Conservation (phyloP, 2,888 invertebrate species). For the Tryphoninae sp. region DNA sequence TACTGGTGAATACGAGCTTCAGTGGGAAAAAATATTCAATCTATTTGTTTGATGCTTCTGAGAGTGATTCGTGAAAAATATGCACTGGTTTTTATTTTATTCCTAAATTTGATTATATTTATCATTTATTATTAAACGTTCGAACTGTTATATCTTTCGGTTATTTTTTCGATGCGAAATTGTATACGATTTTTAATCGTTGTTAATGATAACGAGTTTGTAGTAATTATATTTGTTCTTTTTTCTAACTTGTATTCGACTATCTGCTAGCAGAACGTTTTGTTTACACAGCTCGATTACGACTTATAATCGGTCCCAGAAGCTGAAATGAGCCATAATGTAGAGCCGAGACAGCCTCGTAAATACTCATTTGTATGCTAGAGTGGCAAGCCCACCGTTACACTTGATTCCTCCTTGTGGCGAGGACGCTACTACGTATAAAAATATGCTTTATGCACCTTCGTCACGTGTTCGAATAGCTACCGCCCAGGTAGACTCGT, state of each 20-base stretch:
- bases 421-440: conserved; percentile 37
- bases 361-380: conserved; percentile 78
- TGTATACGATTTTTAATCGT: conserved; percentile 1
- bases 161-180: conserved; percentile 22
- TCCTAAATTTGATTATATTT: too few relatives aligned
- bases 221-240: not conserved
- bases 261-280: conserved; percentile 8
- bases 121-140: too few relatives aligned
- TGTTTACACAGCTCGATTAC: conserved; percentile 73
- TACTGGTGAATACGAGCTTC: not conserved
- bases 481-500: conserved; percentile 73
- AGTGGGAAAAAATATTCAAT: not conserved
- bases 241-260: not conserved
- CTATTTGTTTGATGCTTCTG: not conserved
- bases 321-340: conserved; percentile 74
- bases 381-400: conserved; percentile 64
- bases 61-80: too few relatives aligned
- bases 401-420: conserved; percentile 58
- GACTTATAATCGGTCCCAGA: conserved; percentile 73
- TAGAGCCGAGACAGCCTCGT: conserved; percentile 73
- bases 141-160: too few relatives aligned
- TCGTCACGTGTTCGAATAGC: conserved; percentile 58
- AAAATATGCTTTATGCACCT: conserved; percentile 49
- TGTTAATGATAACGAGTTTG: not conserved
- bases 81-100: too few relatives aligned